Conservation (phyloP, 2,797 vertebrate species). For the Urocyon cinereoargenteus region DNA sequence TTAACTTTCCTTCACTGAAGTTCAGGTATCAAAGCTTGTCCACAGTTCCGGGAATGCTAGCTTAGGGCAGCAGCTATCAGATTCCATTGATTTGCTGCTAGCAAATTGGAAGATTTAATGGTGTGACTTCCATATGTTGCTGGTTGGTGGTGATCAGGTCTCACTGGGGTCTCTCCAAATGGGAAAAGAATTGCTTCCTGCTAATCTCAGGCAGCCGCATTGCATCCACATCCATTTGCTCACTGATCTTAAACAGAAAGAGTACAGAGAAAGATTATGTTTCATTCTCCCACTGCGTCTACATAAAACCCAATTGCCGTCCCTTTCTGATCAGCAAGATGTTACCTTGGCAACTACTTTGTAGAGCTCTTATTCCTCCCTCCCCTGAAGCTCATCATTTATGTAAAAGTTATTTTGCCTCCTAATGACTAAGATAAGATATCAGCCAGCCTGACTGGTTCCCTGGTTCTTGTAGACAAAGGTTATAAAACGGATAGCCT, state of each 20-base stretch:
- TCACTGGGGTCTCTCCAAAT: conserved; percentile 70
- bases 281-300: conserved; percentile 59
- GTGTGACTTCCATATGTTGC: conserved; percentile 56
- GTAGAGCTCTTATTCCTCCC: conserved; percentile 5
- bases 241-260: conserved; percentile 68
- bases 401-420: conserved; percentile 69
- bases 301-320: conserved; percentile 60
- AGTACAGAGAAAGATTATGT: conserved; percentile 64
- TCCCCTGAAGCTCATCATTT: conserved; percentile 65
- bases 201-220: conserved; percentile 57
- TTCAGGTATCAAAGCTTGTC: conserved; percentile 56
- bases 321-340: conserved; percentile 73
- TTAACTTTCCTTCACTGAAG: conserved; percentile 70
- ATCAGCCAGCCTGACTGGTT: conserved; percentile 12
- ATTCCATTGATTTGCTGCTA: conserved; percentile 77
- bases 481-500: neutral
- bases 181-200: conserved; percentile 69
- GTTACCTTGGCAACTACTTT: conserved; percentile 80
- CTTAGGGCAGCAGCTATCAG: conserved; percentile 61
- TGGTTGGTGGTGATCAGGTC: conserved; percentile 66
- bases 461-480: conserved; percentile 36
- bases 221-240: conserved; percentile 46
- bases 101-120: conserved; percentile 76
- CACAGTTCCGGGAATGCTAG: conserved; percentile 43
- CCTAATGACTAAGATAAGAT: conserved; percentile 49